Conservation (phyloP, 2,113 vertebrate species). For the Plotosus lineatus region DNA sequence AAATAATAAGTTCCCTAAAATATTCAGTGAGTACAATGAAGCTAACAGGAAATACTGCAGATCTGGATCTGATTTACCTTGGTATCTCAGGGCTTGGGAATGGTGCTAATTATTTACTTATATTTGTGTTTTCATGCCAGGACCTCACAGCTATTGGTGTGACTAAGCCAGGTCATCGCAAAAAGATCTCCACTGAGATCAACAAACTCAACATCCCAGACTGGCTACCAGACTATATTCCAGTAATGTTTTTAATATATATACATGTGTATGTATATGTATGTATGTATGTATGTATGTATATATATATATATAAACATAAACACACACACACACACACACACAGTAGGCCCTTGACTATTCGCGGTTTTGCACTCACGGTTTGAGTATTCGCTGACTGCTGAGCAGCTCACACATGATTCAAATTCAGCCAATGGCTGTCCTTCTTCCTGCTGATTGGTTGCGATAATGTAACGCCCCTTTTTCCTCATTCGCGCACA, state of each 20-base stretch:
- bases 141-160: slow-evolving; percentile 94
- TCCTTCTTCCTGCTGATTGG: too few species aligned
- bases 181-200: slow-evolving; percentile 93
- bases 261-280: too few species aligned
- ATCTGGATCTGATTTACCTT: neutral
- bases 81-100: neutral
- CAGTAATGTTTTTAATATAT: slow-evolving; percentile 73
- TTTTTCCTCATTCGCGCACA: too few species aligned
- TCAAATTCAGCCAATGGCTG: too few species aligned
- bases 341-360: too few species aligned
- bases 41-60: neutral
- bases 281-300: too few species aligned
- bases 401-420: too few species aligned
- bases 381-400: too few species aligned
- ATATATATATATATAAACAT: too few species aligned
- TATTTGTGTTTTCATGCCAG: slow-evolving; percentile 62
- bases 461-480: too few species aligned
- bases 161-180: slow-evolving; percentile 94
- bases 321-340: too few species aligned
- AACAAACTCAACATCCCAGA: slow-evolving; percentile 88
- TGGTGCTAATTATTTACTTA: neutral
- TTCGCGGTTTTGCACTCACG: too few species aligned
- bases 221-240: slow-evolving; percentile 92
- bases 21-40: neutral
- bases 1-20: neutral